A percentile compares a stretch with the other conserved stretches of the same genome.
These are phyloP conservation scores for Tricholauxania praeusta DNA, from an alignment of 2,888 invertebrate genomes.

Conservation along the genomic window DNA sequence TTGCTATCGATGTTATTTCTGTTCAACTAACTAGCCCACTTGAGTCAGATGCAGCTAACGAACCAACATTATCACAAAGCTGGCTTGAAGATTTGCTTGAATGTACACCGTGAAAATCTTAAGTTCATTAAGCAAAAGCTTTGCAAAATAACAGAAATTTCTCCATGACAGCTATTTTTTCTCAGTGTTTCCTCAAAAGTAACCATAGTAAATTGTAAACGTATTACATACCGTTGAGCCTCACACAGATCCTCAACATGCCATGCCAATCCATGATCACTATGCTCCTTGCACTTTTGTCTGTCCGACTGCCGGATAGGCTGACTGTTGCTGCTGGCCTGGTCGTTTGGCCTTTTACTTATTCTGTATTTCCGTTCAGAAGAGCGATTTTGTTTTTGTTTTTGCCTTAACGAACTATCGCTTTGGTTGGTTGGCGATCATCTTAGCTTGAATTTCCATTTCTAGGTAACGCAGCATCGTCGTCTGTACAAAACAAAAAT, in stretches of 20 bases:
- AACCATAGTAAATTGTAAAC: too few relatives aligned
- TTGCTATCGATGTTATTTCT: constrained; percentile 55
- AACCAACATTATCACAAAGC: constrained; percentile 12
- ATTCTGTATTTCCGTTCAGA: neutral
- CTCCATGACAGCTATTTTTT: too few relatives aligned
- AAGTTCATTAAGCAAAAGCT: too few relatives aligned
- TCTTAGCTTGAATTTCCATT: constrained; percentile 49
- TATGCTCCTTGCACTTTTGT: neutral
- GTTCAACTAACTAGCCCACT: constrained; percentile 5
- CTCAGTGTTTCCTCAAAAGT: too few relatives aligned
- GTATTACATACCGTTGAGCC: neutral
- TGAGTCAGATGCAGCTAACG: constrained; percentile 35
- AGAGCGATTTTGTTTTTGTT: neutral
- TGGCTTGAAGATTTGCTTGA: neutral
- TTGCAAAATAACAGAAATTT: too few relatives aligned
- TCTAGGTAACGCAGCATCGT: constrained; percentile 41
- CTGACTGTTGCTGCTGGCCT: neutral
- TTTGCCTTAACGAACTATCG: constrained; percentile 1
- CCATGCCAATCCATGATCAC: neutral
- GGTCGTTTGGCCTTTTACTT: constrained; percentile 11
- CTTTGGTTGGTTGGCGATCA: constrained; percentile 24
- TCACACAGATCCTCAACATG: neutral
- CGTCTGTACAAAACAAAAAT: constrained; percentile 38
- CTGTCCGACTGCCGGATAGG: too few relatives aligned
- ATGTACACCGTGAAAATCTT: neutral